Evolutionary conservation across 1,140 invertebrate species (phyloP).

Genomic region (Globodera ellingtonae): DNA sequence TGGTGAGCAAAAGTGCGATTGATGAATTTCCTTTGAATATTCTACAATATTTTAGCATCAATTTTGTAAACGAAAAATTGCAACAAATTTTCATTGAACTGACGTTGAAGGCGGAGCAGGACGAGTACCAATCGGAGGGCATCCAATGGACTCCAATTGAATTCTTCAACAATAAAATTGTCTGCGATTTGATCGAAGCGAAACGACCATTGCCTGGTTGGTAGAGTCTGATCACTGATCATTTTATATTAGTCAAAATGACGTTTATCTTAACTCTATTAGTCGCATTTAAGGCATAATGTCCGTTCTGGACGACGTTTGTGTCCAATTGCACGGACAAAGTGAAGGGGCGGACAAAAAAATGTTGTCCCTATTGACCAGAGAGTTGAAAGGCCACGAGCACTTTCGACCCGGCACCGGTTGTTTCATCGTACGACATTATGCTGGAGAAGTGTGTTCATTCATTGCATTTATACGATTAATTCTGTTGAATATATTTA

Average conservation of each 20-base stretch:
- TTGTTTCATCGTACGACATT: constrained; percentile 76
- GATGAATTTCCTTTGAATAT: not conserved
- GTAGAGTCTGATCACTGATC: constrained; percentile 53
- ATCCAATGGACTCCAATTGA: constrained; percentile 78
- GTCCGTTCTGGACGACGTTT: constrained; percentile 76
- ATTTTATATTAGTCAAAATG: constrained; percentile 4
- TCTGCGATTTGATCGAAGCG: constrained; percentile 74
- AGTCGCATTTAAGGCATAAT: constrained; percentile 69
- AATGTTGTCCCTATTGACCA: constrained; percentile 71
- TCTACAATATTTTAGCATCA: constrained; percentile 80
- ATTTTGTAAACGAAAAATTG: constrained; percentile 86
- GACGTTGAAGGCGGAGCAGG: constrained; percentile 77
- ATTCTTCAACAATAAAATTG: constrained; percentile 78
- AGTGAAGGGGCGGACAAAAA: constrained; percentile 65
- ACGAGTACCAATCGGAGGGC: constrained; percentile 76
- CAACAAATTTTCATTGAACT: constrained; percentile 80
- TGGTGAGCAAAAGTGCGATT: constrained; percentile 45
- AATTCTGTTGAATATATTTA: too few relatives aligned
- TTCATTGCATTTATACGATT: not conserved
- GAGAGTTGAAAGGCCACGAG: constrained; percentile 69
- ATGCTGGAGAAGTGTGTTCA: constrained; percentile 71
- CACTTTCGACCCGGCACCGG: constrained; percentile 72
- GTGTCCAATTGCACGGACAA: constrained; percentile 77
- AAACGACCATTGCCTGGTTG: constrained; percentile 65
- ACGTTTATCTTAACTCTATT: too few relatives aligned